Evolutionary conservation across 2,888 invertebrate species (phyloP), one percentile per base, ranked within the genome.

Genomic region (Bruchidius siliquastri): DNA sequence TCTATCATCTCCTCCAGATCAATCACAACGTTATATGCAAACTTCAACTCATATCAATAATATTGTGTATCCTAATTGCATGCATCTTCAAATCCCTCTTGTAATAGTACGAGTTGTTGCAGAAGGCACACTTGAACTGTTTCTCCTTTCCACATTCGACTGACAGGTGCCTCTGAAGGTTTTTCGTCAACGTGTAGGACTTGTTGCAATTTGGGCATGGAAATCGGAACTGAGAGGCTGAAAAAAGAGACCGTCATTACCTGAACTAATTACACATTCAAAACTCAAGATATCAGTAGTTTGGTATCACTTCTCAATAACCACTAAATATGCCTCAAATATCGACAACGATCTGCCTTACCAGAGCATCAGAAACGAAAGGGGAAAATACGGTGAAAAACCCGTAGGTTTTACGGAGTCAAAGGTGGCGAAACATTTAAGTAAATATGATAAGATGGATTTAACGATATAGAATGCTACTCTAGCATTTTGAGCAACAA

Each of bases 121-220:
- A 81, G 69, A 78, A 80, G 21, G 72, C 71, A 75, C 83, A 82
- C 73, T 76, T 79, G 74, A 82, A 83, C 72, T 79, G 77, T 71
- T 82, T 83, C 70, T 83, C 82, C 26, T 83, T 81, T 3, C 82
- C 82, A 74, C 83, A 84, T 77, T 84, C 84, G 67, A 83, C 82
- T 30, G 79, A 80, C 73, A 81, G 73, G 73, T 84, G 84, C 67
- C 82, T 75, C 67, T 77, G 80, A 22, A 84, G 75, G 73, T 82
- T 84, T 72, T 81, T 81, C 68, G 78, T 75, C 30, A 83, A 78
- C 2, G 82, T 83, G 73, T 84, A 84, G 20, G 82, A 80, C 74
- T 83, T 82, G 70, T 75, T 75, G 71, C 83, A 83, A 49, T 76
- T 79, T 70, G 75, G 77, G 70, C 80, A 80, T 6, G 74, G 77